Base-by-base conservation (phyloP, 2,888 invertebrate genomes). In the Athripsodes cinereus region DNA sequence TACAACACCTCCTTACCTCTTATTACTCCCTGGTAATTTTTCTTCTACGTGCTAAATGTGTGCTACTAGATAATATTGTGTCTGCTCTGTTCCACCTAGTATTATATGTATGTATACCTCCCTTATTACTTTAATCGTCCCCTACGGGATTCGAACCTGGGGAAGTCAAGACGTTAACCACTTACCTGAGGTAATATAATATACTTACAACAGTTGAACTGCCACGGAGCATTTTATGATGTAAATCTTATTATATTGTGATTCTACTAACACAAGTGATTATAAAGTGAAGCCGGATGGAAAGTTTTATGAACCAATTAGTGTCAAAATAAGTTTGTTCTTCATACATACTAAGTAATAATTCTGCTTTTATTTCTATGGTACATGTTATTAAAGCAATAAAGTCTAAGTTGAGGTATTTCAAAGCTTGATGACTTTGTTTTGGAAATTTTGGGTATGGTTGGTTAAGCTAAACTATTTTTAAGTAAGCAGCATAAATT, bases 61-160 rank as follows among this genome's bases (percentile, higher is more conserved):
- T 21, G 47, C 54, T 44, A 57, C 19, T 35, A 19, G 21, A 19
- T 44, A 22, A 18, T 51, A 22, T 52, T 53, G n/a, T 20, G 52
- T 53, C 44, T n/a, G 16, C 26, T 46, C 19, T 20, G 22, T 68
- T 74, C 76, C 75, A 74, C 74, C 73, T 76, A 5, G 6, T 31
- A 31, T 8, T 11, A 31, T n/a, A n/a, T n/a, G n/a, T n/a, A n/a
- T n/a, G 31, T 8, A 31, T 13, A 5, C 13, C 40, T 13, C 76
- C 75, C 75, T 75, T 50, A 34, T 62, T 58, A 50, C 62, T 74
- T 76, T 78, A 78, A 78, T 78, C 72, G 75, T 66, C 68, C 79
- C 71, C 68, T 18, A 40, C 50, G 65, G 65, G 59, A 63, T 58
- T 55, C 54, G 48, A 62, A 58, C 46, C 19, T 34, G 44, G 34